Conservation (phyloP, 2,888 invertebrate genomes). For the Oasisia sp. region DNA sequence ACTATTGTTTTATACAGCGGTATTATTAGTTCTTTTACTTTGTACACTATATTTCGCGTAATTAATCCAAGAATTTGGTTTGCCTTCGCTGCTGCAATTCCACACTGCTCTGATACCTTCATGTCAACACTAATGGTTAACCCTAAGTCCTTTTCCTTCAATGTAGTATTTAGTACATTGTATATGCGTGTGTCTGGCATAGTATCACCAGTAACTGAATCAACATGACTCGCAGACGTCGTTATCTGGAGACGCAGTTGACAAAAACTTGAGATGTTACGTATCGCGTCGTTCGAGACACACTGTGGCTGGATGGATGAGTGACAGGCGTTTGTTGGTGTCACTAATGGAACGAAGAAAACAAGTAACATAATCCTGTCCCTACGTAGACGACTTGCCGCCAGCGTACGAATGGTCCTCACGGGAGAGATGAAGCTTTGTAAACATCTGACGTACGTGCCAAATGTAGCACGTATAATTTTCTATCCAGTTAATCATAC, state of each 20-base stretch:
- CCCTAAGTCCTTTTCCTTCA: too few species aligned
- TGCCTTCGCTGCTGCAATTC: too few species aligned
- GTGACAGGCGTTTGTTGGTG: background rate
- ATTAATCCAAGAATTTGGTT: too few species aligned
- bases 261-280: background rate
- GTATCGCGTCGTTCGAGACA: background rate
- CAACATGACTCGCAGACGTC: background rate
- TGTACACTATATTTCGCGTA: too few species aligned
- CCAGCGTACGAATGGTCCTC: background rate
- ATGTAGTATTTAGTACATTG: too few species aligned
- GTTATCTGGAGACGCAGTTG: background rate
- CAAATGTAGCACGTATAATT: background rate
- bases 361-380: background rate
- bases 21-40: too few species aligned
- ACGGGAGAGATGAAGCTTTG: background rate
- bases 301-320: background rate
- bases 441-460: background rate
- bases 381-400: background rate
- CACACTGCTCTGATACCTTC: too few species aligned
- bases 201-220: too few species aligned
- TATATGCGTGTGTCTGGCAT: too few species aligned
- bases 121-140: too few species aligned
- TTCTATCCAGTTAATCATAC: too few species aligned
- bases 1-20: too few species aligned
- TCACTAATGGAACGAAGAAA: background rate